These are phyloP conservation scores for Orbicella faveolata DNA, from an alignment of 64 coral and sea anemone genomes.

Conservation along the genomic window DNA sequence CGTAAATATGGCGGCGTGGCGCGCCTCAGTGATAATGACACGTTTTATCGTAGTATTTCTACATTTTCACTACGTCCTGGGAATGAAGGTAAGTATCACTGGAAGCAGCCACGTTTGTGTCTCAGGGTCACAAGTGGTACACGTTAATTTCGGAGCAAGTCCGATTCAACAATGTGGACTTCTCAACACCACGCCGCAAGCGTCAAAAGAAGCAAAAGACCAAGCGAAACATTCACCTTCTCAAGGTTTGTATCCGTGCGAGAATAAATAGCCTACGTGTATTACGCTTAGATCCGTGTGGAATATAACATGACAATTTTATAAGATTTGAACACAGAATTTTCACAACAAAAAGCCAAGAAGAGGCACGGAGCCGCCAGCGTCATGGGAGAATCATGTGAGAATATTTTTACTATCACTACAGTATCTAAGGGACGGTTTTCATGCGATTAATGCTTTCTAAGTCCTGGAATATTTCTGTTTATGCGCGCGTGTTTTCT, in stretches of 20 bases:
- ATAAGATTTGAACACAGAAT: neutral
- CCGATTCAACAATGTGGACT: conserved; percentile 10
- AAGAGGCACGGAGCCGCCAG: too few relatives aligned
- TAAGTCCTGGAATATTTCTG: neutral
- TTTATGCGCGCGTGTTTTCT: neutral
- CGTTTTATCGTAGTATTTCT: neutral
- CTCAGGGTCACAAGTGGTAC: conserved; percentile 21
- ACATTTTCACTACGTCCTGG: neutral
- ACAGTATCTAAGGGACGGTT: neutral
- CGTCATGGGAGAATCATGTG: neutral
- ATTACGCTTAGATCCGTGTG: neutral
- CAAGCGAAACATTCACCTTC: neutral
- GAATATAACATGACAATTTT: neutral
- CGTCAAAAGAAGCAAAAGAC: neutral
- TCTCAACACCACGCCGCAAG: conserved; percentile 1
- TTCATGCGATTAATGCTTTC: neutral
- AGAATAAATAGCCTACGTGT: neutral
- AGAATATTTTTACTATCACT: neutral
- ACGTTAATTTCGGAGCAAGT: conserved; percentile 16
- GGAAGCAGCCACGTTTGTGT: neutral
- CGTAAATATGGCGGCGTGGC: conserved; percentile 45
- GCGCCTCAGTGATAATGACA: neutral
- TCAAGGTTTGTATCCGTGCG: neutral
- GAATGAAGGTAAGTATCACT: neutral
- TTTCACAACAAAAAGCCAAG: too few relatives aligned